These are phyloP conservation scores for Cryptoblepharus egeriae DNA, from an alignment of 2,797 vertebrate species.

Conservation along the genomic window DNA sequence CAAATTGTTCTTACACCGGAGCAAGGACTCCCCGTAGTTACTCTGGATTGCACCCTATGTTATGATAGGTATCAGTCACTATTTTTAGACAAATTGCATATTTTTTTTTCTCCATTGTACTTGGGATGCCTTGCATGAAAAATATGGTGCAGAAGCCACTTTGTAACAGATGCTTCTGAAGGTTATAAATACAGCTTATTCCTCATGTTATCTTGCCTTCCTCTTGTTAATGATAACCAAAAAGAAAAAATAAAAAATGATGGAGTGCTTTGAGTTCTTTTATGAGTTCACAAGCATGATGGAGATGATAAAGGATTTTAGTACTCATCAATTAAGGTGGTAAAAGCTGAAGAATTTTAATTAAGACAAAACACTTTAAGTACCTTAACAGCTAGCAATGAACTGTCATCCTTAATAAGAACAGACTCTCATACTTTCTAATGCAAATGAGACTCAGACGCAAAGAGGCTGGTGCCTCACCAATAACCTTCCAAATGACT, in stretches of 20 bases:
- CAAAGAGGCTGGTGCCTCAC: constrained; percentile 29
- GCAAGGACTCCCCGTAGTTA: too few relatives aligned
- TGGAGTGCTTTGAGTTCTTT: constrained; percentile 26
- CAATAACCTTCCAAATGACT: constrained; percentile 41
- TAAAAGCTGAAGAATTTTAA: constrained; percentile 56
- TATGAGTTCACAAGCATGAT: constrained; percentile 43
- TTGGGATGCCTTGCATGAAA: constrained; percentile 8
- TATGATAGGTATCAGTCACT: not conserved
- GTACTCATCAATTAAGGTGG: constrained; percentile 51
- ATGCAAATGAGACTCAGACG: constrained; percentile 48
- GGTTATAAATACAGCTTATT: constrained; percentile 37
- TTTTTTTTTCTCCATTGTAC: not conserved
- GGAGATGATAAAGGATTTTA: constrained; percentile 55
- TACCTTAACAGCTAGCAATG: constrained; percentile 58
- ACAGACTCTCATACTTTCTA: constrained; percentile 46
- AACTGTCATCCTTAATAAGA: constrained; percentile 47
- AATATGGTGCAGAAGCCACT: constrained; percentile 14
- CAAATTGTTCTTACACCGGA: too few relatives aligned
- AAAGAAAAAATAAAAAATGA: constrained; percentile 12
- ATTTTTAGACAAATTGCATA: not conserved
- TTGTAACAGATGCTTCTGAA: constrained; percentile 30
- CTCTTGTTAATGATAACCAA: constrained; percentile 26
- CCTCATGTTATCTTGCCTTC: not conserved
- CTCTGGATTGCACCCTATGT: not conserved
- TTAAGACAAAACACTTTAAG: constrained; percentile 53